Evolutionary conservation across 2,888 invertebrate genomes (phyloP).

Genomic region (Melieria picta): DNA sequence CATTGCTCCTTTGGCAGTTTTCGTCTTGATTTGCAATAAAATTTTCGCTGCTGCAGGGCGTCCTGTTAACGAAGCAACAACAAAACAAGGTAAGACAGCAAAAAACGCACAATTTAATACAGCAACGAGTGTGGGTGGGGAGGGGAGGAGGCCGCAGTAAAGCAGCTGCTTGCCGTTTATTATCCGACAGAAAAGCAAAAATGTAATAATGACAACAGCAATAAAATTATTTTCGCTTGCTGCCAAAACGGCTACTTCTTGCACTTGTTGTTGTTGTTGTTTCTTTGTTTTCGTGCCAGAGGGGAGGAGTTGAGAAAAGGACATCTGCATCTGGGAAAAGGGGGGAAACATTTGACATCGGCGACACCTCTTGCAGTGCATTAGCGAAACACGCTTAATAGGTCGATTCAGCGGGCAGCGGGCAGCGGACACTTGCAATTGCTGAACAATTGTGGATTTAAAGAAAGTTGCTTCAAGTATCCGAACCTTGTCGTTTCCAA

Average conservation of each 20-base stretch:
- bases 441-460: constrained; percentile 16
- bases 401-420: neutral
- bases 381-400: too few species aligned
- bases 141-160: neutral
- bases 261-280: constrained; percentile 3
- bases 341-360: too few species aligned
- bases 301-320: too few species aligned
- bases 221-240: constrained; percentile 52
- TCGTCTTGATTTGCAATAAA: constrained; percentile 39
- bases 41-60: constrained; percentile 33
- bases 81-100: neutral
- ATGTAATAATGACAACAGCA: constrained; percentile 60
- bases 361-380: too few species aligned
- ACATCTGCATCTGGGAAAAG: too few species aligned
- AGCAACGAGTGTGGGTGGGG: neutral
- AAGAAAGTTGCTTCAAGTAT: neutral
- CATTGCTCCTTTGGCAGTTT: constrained; percentile 13
- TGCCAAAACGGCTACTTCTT: neutral
- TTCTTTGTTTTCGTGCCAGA: neutral
- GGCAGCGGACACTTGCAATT: constrained; percentile 3
- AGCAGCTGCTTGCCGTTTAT: constrained; percentile 45
- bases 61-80: constrained; percentile 16
- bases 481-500: neutral
- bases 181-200: constrained; percentile 41
- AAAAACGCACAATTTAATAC: constrained; percentile 18